A percentile compares a stretch with the other conserved stretches of the same genome.
These are phyloP conservation scores for Oreohelix idahoensis DNA, from an alignment of 1,140 invertebrate genomes.

Conservation along the genomic window DNA sequence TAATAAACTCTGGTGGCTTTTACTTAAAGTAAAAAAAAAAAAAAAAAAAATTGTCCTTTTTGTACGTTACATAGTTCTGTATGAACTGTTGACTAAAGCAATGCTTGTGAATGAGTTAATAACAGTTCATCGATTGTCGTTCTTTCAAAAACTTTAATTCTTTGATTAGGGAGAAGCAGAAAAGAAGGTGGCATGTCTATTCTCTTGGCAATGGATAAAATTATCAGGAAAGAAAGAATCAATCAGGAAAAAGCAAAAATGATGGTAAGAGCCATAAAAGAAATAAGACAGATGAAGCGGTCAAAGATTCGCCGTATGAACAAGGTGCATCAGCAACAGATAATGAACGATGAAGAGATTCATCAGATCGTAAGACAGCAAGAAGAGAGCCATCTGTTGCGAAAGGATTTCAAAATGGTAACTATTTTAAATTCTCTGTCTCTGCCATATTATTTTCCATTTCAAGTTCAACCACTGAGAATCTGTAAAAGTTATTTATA, in stretches of 20 bases:
- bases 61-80: neutral
- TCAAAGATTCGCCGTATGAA: neutral
- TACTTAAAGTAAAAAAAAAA: no score
- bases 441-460: no score
- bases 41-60: no score
- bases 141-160: no score
- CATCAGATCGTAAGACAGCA: neutral
- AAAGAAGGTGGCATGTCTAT: slow-evolving; percentile 41
- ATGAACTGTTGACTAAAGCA: neutral
- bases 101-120: no score
- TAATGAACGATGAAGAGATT: neutral
- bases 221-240: slow-evolving; percentile 36
- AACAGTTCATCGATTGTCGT: no score
- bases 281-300: slow-evolving; percentile 21
- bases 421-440: neutral
- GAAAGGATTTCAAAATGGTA: neutral
- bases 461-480: no score
- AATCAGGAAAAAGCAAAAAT: slow-evolving; percentile 39
- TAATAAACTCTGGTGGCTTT: no score
- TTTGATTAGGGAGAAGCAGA: slow-evolving; percentile 41
- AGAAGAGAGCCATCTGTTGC: neutral
- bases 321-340: neutral
- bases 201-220: slow-evolving; percentile 36
- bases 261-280: slow-evolving; percentile 44
- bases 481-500: no score